Conservation (phyloP, 2,888 invertebrate species). For the Chymomyza procnemis region DNA sequence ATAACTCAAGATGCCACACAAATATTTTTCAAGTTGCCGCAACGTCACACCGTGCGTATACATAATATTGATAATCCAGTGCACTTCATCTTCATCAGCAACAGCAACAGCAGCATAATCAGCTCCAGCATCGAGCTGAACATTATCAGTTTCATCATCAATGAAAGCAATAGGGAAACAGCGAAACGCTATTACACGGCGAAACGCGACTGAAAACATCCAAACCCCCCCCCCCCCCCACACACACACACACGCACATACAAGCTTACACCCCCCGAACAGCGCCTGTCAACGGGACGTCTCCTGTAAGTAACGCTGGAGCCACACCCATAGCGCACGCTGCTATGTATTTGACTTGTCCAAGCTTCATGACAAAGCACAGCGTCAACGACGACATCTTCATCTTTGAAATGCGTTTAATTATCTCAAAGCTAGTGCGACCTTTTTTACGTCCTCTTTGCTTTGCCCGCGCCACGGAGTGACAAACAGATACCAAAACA, state of each 20-base stretch:
- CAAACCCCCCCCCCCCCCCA: not conserved
- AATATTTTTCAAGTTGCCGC: conserved; percentile 55
- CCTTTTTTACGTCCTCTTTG: conserved; percentile 27
- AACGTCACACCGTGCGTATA: not conserved
- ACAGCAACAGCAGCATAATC: not conserved
- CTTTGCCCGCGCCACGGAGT: conserved; percentile 5
- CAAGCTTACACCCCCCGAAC: too few relatives aligned
- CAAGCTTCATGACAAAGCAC: not conserved
- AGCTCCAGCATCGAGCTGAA: conserved; percentile 5
- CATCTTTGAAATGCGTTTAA: conserved; percentile 67
- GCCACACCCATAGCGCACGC: conserved; percentile 38
- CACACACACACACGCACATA: too few relatives aligned
- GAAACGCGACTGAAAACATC: not conserved
- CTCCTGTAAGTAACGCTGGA: conserved; percentile 4
- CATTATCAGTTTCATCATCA: conserved; percentile 60
- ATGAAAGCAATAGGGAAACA: conserved; percentile 4
- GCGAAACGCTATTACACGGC: not conserved
- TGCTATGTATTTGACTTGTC: not conserved
- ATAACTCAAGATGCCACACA: conserved; percentile 60
- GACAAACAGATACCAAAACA: conserved; percentile 11
- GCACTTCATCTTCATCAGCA: conserved; percentile 61
- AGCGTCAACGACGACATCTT: conserved; percentile 35
- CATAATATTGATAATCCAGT: conserved; percentile 58
- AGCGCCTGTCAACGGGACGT: conserved; percentile 4
- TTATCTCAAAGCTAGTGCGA: conserved; percentile 62